A percentile compares a stretch with the other conserved stretches of the same genome.
Conservation (phyloP, 2,888 invertebrate genomes). For the Cancer borealis region DNA sequence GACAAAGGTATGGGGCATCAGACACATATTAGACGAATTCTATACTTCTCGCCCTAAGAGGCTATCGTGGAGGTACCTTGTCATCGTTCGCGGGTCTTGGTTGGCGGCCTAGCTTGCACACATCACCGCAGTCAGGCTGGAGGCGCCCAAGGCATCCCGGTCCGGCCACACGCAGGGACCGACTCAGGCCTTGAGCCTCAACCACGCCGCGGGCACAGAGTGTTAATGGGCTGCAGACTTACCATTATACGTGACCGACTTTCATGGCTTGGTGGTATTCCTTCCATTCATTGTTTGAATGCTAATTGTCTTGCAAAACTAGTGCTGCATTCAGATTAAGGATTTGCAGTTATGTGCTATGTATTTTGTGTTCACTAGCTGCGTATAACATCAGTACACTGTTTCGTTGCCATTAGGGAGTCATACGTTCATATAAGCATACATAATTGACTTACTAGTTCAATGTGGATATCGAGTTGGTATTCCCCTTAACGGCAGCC, state of each 20-base stretch:
- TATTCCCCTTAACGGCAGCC: not conserved
- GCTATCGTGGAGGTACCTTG: not conserved
- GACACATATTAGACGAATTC: not conserved
- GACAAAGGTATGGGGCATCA: not conserved
- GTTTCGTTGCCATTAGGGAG: not conserved
- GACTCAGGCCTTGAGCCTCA: not conserved
- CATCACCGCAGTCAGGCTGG: not conserved
- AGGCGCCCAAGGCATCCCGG: not conserved
- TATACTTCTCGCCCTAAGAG: not conserved
- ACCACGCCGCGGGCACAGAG: not conserved
- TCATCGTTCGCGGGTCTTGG: not conserved
- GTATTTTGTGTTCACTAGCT: not conserved
- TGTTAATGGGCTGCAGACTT: not conserved
- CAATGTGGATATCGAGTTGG: not conserved
- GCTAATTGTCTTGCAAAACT: not conserved
- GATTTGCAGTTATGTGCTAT: not conserved
- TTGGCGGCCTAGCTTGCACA: not conserved
- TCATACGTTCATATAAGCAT: not conserved
- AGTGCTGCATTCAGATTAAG: not conserved
- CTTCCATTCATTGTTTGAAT: not conserved
- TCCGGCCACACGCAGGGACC: not conserved
- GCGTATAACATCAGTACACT: not conserved
- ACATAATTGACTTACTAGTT: not conserved
- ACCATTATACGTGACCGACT: not conserved
- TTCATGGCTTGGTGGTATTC: not conserved